Base-by-base conservation (phyloP, 2,888 invertebrate genomes). In the Ypsolopha scabrella region DNA sequence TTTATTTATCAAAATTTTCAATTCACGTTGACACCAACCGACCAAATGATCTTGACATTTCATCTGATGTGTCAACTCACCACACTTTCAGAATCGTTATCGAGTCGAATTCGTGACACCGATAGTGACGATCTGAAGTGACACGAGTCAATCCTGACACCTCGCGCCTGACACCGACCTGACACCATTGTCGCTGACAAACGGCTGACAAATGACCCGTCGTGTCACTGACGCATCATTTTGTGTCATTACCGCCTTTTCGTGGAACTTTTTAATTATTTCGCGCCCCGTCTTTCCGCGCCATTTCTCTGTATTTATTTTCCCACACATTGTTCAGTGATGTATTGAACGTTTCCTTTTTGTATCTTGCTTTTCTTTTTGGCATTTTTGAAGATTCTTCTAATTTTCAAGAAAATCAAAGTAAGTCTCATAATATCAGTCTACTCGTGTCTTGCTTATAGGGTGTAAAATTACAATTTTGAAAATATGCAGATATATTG, bases 121-220 rank as follows among this genome's bases (percentile, higher is more conserved):
- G 24, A 24, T 24, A 24, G 24, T 24, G 24, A 24, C 24, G 24
- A 24, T 24, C 24, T 24, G 24, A 24, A 62, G 62, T 72, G 80
- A 70, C 79, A 68, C 64, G 65, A 73, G 74, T 80, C 81, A 76
- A 70, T 78, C 78, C 72, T 61, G 63, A 68, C 41, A 10, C 6
- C 8, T 37, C 44, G 45, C 38, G 41, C 36, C 51, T 41, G 51
- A 35, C 51, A 41, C 52, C 48, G 51, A 24, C 70, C 75, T 75
- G 81, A 76, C 78, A 80, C 79, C 79, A 75, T 76, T 75, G 72
- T 67, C 64, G 63, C 65, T 69, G 76, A 79, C 79, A 62, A 64
- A 72, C 74, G 63, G 64, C 63, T 72, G 78, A 78, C 77, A 78
- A 78, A 75, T 72, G 75, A 64, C 65, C 62, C 36, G 24, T 13